A percentile compares a stretch with the other conserved stretches of the same genome.
phyloP scores from a whole-genome alignment of 1,140 invertebrate genomes.

The Apis mellifera region Amel_HAv3.1 CM009932.2:7967001-7967500 shows the following conservation, averaged over 20 bases:
- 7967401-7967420: slow-evolving; percentile 62
- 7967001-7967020: slow-evolving; percentile 69
- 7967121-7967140: too few relatives aligned
- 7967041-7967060: slow-evolving; percentile 69
- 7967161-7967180: too few relatives aligned
- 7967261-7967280: too few relatives aligned
- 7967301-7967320: background rate
- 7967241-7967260: too few relatives aligned
- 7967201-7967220: too few relatives aligned
- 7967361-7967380: background rate
- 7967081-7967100: slow-evolving; percentile 5
- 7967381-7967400: background rate
- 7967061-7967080: slow-evolving; percentile 79
- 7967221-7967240: too few relatives aligned
- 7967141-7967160: too few relatives aligned
- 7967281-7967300: too few relatives aligned
- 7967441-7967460: slow-evolving; percentile 71
- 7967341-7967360: background rate
- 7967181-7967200: too few relatives aligned
- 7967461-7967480: slow-evolving; percentile 80
- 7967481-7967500: slow-evolving; percentile 78
- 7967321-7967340: background rate
- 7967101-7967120: background rate
- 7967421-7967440: slow-evolving; percentile 73
- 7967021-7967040: slow-evolving; percentile 68